phyloP scores from a whole-genome alignment of 1,140 invertebrate genomes.

The Zaprionus africanus region DNA sequence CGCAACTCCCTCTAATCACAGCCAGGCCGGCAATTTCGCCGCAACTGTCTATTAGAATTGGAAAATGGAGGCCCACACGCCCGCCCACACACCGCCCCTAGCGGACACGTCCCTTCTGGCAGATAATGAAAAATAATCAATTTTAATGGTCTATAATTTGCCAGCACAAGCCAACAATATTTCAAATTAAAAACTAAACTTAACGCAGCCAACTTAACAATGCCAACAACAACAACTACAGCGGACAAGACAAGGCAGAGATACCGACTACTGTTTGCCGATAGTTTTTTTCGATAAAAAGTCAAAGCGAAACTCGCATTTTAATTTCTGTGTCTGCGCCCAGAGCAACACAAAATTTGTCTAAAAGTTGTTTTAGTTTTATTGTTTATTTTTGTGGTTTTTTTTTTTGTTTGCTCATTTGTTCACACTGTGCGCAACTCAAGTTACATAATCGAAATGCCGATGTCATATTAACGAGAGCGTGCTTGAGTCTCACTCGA shows the following conservation, averaged over 20 bases:
- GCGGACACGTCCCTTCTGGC: conserved; percentile 30
- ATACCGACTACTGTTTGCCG: conserved; percentile 21
- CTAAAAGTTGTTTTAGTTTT: not conserved
- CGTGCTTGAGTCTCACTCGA: conserved; percentile 45
- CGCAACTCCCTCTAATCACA: conserved; percentile 15
- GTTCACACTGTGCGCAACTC: conserved; percentile 24
- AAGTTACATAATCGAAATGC: conserved; percentile 67
- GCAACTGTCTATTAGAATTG: conserved; percentile 8
- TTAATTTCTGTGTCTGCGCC: not conserved
- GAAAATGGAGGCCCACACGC: not conserved
- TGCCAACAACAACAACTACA: conserved; percentile 9
- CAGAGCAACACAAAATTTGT: conserved; percentile 22
- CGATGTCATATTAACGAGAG: conserved; percentile 36
- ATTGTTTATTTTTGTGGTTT: conserved; percentile 15
- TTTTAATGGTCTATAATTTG: conserved; percentile 77
- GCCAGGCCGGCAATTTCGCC: conserved; percentile 26
- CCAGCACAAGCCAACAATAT: conserved; percentile 66
- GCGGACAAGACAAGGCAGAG: not conserved
- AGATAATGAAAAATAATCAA: conserved; percentile 73
- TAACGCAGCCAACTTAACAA: conserved; percentile 45
- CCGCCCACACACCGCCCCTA: not conserved
- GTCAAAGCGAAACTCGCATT: conserved; percentile 55
- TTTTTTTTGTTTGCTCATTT: conserved; percentile 17
- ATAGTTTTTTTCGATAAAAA: conserved; percentile 52
- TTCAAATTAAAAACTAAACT: conserved; percentile 62